Percentiles rank a stretch among this genome's conserved stretches.
phyloP scores from a whole-genome alignment of 1,140 invertebrate species.

The Euborellia annulipes region DNA sequence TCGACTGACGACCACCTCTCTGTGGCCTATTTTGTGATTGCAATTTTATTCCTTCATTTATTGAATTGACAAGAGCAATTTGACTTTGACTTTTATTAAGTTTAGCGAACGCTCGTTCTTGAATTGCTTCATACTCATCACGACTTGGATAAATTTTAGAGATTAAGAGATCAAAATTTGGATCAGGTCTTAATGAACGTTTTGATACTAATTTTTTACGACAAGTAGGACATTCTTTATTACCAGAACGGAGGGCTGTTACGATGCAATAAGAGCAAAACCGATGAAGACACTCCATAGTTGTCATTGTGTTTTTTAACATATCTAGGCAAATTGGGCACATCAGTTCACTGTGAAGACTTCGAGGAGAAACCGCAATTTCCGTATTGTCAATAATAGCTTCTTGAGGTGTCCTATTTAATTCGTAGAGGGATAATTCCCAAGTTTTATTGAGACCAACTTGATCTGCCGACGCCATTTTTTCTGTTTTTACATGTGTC shows the following conservation, averaged over 20 bases:
- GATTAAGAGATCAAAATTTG: constrained; percentile 95
- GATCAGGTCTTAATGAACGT: constrained; percentile 86
- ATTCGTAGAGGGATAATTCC: constrained; percentile 92
- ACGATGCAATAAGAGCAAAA: constrained; percentile 99
- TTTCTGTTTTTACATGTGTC: constrained; percentile 13
- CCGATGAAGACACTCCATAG: constrained; percentile 96
- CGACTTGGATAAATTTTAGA: constrained; percentile 96
- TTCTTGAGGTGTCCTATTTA: constrained; percentile 83
- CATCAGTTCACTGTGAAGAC: constrained; percentile 94
- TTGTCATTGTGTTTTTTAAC: constrained; percentile 99
- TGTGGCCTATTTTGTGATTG: constrained; percentile 82
- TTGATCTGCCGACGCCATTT: constrained; percentile 47
- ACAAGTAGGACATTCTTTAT: constrained; percentile 99
- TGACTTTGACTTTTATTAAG: constrained; percentile 89
- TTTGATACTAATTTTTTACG: constrained; percentile 97
- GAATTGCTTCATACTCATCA: constrained; percentile 94
- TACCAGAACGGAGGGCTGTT: constrained; percentile 90
- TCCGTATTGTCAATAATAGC: constrained; percentile 91
- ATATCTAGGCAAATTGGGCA: constrained; percentile 99
- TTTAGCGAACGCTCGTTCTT: constrained; percentile 83
- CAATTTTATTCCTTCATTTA: constrained; percentile 87
- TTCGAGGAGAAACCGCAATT: constrained; percentile 90
- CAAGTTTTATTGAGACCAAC: constrained; percentile 82
- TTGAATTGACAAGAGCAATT: constrained; percentile 81
- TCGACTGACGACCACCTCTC: constrained; percentile 26